Evolutionary conservation across 1,140 invertebrate species (phyloP).

Genomic region (Bombus waltoni): DNA sequence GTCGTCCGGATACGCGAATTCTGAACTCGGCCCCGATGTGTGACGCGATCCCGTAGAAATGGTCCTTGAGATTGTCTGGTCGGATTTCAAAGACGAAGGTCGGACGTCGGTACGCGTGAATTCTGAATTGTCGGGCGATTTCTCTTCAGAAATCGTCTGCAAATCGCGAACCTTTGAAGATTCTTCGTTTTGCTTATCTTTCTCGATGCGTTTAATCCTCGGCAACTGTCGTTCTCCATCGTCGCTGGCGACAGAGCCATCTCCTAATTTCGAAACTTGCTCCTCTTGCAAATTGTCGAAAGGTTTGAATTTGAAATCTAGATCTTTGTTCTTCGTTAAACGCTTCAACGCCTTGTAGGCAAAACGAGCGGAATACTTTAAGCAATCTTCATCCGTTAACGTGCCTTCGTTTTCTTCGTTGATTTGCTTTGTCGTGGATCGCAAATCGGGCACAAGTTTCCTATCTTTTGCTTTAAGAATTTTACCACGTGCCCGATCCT

Average conservation of each 20-base stretch:
- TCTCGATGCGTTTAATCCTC: neutral
- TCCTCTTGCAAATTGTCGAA: neutral
- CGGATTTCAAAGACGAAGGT: constrained; percentile 23
- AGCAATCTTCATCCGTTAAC: neutral
- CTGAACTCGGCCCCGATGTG: constrained; percentile 20
- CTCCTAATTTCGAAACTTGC: neutral
- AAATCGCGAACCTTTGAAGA: neutral
- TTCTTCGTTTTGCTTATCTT: neutral
- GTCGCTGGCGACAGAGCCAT: neutral
- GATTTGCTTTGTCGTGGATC: neutral
- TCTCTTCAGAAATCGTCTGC: neutral
- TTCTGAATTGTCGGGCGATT: constrained; percentile 4
- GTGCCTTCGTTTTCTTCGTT: neutral
- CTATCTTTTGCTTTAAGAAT: neutral
- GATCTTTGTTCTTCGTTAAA: constrained; percentile 33
- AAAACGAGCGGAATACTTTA: constrained; percentile 42
- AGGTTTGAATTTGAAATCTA: constrained; percentile 27
- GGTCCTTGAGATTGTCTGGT: constrained; percentile 42
- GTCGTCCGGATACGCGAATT: constrained; percentile 14
- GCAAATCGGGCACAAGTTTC: neutral
- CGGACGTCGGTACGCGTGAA: neutral
- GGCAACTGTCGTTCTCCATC: neutral
- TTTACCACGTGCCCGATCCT: rapidly evolving
- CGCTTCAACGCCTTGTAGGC: constrained; percentile 56
- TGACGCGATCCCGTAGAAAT: constrained; percentile 40